Evolutionary conservation across 2,113 vertebrate genomes (phyloP), one percentile per base, ranked within the genome.

Genomic region (Misgurnus anguillicaudatus): DNA sequence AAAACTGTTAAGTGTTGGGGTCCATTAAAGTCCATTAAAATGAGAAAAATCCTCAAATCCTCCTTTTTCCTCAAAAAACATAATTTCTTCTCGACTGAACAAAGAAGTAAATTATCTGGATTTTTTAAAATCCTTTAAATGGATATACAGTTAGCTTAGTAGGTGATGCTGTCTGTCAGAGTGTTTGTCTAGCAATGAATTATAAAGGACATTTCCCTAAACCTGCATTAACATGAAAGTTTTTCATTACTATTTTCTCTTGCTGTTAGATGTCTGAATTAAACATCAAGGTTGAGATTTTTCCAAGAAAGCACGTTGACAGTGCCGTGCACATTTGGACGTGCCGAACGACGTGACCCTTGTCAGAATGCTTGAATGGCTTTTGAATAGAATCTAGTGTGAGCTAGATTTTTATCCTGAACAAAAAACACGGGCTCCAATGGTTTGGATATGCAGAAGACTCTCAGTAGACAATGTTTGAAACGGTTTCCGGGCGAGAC

Each of bases 381-480:
- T 31, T 31, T 31, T 31, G 24, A 31, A 31, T 31, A 31, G 24
- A 31, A 31, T 31, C 24, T 31, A 38, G 24, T 6, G 9, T 48
- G 45, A 75, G 72, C 41, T 51, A 7, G 0, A n/a, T 13, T 63
- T 63, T 63, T 62, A 31, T 36, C 19, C 24, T 19, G 21, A 45
- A 64, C 2, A 48, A 62, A 36, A 36, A 75, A 39, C 48, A 36
- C 42, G 51, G n/a, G 19, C 14, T 75, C 39, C 41, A 13, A 17
- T 62, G 73, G 45, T 31, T 75, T 64, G 10, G 42, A 75, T 64
- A 63, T 64, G 73, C 73, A 39, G 58, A 64, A 53, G 60, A 64
- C 45, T 51, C 55, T 74, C 73, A 51, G 64, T 75, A 64, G 42
- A 75, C 73, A 75, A 64, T 51, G 72, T 75, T 48, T 75, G 73